Conservation (phyloP, 2,888 invertebrate species). For the Microctonus aethiopoides region DNA sequence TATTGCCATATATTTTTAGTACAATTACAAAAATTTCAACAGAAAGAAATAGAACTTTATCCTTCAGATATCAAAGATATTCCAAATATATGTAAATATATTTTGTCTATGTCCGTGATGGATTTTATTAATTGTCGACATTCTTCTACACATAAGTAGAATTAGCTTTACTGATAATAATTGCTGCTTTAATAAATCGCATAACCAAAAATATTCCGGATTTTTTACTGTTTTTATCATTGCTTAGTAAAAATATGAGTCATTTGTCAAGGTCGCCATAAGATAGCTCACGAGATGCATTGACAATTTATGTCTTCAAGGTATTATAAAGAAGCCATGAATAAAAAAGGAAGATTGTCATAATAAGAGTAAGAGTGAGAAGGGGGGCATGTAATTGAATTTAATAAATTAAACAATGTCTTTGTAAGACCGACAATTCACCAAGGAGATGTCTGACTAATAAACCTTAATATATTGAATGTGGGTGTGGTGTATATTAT, state of each 20-base stretch:
- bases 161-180: too few species aligned
- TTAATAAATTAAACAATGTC: constrained; percentile 45
- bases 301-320: constrained; percentile 15
- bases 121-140: too few species aligned
- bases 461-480: constrained; percentile 10
- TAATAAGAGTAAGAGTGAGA: too few species aligned
- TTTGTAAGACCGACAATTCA: constrained; percentile 47
- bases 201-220: too few species aligned
- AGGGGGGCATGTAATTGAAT: constrained; percentile 51
- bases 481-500: constrained; percentile 19
- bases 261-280: background rate
- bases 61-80: too few species aligned
- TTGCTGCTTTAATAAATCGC: too few species aligned
- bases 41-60: too few species aligned
- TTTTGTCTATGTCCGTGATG: too few species aligned
- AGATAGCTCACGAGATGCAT: background rate
- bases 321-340: constrained; percentile 36
- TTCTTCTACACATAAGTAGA: too few species aligned
- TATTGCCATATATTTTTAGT: background rate
- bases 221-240: too few species aligned
- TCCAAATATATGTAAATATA: too few species aligned
- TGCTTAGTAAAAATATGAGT: background rate
- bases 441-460: background rate
- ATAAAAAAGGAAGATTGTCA: constrained; percentile 25
- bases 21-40: background rate